Conservation (phyloP, 1,140 invertebrate genomes). For the Nautilus pompilius region DNA sequence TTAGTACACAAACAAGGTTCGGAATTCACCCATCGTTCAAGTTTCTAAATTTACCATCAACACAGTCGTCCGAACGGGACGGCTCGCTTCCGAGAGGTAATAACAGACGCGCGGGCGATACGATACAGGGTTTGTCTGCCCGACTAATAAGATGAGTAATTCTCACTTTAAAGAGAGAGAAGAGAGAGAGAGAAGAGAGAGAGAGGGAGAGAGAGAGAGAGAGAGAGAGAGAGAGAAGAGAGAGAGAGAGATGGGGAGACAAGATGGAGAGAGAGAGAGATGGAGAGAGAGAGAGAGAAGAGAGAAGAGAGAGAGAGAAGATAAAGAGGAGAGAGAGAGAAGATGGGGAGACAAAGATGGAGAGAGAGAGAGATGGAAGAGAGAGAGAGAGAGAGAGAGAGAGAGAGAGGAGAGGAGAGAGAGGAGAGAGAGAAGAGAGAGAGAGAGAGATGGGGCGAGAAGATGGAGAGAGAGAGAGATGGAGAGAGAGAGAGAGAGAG, state of each 20-base stretch:
- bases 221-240: background rate
- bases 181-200: background rate
- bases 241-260: background rate
- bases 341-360: background rate
- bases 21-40: no score
- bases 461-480: background rate
- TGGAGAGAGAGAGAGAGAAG: background rate
- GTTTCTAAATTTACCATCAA: no score
- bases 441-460: background rate
- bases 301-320: background rate
- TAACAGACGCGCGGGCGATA: no score
- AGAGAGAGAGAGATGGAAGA: slow-evolving; percentile 4
- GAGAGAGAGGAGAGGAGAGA: slow-evolving; percentile 4
- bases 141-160: no score
- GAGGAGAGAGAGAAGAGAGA: background rate
- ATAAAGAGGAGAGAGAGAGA: background rate
- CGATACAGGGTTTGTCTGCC: no score
- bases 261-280: background rate
- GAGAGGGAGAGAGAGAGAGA: background rate
- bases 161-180: no score
- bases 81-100: no score
- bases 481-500: background rate
- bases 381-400: background rate
- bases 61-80: no score
- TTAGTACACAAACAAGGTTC: no score